Evolutionary conservation across 30 jellyfish, hydroid and myxozoan genomes (phyloP).

Genomic region (Aurelia sp.): DNA sequence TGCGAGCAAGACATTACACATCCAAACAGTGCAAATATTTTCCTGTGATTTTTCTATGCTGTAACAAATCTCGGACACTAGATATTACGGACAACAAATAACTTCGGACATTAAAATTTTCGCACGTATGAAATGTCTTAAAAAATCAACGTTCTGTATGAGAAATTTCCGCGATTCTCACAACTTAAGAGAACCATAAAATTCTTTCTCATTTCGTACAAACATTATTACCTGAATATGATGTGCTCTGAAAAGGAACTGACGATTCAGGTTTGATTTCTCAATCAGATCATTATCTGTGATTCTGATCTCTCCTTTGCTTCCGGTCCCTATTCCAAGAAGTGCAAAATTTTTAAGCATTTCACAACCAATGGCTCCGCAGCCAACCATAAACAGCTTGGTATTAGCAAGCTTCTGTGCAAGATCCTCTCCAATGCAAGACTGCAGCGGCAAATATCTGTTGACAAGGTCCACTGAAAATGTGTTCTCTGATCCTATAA

Average conservation of each 20-base stretch:
- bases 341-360: slow-evolving; percentile 88
- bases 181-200: neutral
- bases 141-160: no score
- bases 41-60: no score
- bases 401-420: slow-evolving; percentile 47
- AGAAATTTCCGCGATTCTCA: neutral
- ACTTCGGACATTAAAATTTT: no score
- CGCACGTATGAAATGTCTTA: no score
- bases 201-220: no score
- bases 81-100: no score
- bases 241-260: slow-evolving; percentile 86
- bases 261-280: slow-evolving; percentile 91
- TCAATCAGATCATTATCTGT: slow-evolving; percentile 95
- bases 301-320: slow-evolving; percentile 69
- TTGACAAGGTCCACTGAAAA: neutral
- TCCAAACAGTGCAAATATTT: no score
- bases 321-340: slow-evolving; percentile 79
- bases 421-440: slow-evolving; percentile 54
- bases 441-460: slow-evolving; percentile 38
- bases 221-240: slow-evolving; percentile 78
- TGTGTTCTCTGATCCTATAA: neutral
- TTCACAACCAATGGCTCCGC: slow-evolving; percentile 99
- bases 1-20: no score
- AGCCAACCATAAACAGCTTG: slow-evolving; percentile 91
- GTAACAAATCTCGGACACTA: no score